Evolutionary conservation across 2,888 invertebrate genomes (phyloP).

Genomic region (Hyposoter didymator): DNA sequence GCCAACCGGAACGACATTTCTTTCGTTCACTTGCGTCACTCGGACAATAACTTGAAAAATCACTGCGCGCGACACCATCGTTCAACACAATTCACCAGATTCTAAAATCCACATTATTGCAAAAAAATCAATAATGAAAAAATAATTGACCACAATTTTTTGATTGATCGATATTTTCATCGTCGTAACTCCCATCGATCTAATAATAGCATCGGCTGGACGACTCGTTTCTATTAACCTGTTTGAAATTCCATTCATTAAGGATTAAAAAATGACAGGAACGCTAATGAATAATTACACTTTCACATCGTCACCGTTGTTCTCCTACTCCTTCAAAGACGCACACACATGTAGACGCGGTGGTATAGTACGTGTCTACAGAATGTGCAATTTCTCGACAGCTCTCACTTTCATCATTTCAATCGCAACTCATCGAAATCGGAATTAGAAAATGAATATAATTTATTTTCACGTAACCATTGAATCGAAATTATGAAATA

Average conservation of each 20-base stretch:
- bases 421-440: too few relatives aligned
- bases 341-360: too few relatives aligned
- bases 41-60: slow-evolving; percentile 5
- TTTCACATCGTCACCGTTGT: slow-evolving; percentile 48
- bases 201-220: neutral
- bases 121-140: neutral
- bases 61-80: slow-evolving; percentile 16
- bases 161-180: neutral
- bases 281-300: slow-evolving; percentile 7
- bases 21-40: slow-evolving; percentile 26
- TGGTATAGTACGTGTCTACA: neutral
- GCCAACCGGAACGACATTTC: slow-evolving; percentile 51
- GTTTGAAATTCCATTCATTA: neutral
- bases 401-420: neutral
- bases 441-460: too few relatives aligned
- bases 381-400: neutral
- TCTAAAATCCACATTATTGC: neutral
- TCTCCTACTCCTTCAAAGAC: neutral
- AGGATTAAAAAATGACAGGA: neutral
- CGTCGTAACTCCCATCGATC: neutral
- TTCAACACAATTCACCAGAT: neutral
- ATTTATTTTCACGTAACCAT: neutral
- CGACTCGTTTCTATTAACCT: neutral
- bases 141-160: neutral
- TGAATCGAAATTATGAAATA: neutral